phyloP scores from a whole-genome alignment of 1,140 invertebrate species.

The Drosophila willistoni region DNA sequence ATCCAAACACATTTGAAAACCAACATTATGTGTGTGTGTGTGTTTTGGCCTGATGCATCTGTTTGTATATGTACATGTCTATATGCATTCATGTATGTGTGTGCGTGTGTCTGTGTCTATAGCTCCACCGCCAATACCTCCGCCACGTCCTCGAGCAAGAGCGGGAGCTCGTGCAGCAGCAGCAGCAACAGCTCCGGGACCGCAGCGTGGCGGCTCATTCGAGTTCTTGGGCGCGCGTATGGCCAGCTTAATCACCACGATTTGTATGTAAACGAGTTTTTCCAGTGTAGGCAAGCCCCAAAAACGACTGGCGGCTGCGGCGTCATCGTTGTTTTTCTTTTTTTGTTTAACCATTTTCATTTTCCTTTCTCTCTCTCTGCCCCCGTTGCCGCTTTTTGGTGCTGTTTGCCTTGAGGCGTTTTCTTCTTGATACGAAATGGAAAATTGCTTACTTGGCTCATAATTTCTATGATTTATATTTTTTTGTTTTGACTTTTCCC shows the following conservation, averaged over 20 bases:
- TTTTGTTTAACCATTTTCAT: constrained; percentile 66
- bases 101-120: constrained; percentile 10
- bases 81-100: background rate
- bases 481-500: constrained; percentile 38
- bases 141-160: constrained; percentile 58
- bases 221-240: constrained; percentile 82
- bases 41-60: background rate
- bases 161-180: constrained; percentile 33
- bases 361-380: constrained; percentile 67
- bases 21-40: constrained; percentile 1
- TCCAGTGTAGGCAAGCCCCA: constrained; percentile 59
- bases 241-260: constrained; percentile 83
- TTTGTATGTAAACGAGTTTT: constrained; percentile 83
- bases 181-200: constrained; percentile 16
- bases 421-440: constrained; percentile 59
- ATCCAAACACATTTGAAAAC: constrained; percentile 1
- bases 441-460: constrained; percentile 62
- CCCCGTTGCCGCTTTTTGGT: constrained; percentile 16
- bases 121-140: constrained; percentile 40
- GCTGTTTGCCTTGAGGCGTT: constrained; percentile 42
- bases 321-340: constrained; percentile 46
- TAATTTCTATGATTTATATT: constrained; percentile 79
- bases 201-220: constrained; percentile 76
- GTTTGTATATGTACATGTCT: background rate
- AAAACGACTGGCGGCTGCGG: constrained; percentile 1